Evolutionary conservation across 2,113 vertebrate species (phyloP).

Genomic region (Aegithalos caudatus): DNA sequence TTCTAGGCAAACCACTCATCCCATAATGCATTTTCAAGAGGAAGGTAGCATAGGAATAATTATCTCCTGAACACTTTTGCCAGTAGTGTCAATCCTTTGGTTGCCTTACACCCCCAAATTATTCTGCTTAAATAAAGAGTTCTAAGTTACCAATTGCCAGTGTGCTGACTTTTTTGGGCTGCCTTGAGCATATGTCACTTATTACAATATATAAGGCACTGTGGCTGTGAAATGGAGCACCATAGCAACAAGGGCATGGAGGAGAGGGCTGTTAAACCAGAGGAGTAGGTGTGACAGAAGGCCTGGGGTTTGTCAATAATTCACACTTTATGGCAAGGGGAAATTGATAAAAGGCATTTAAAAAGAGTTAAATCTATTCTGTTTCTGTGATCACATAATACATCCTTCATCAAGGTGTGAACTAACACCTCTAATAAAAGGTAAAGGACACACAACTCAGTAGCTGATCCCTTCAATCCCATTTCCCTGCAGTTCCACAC

Average conservation of each 20-base stretch:
- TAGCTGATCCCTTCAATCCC: not conserved
- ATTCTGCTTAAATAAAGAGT: not conserved
- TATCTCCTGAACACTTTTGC: not conserved
- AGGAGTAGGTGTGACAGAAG: slow-evolving; percentile 15
- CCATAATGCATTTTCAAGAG: not conserved
- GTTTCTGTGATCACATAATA: not conserved
- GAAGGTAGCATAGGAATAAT: not conserved
- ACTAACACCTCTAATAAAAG: slow-evolving; percentile 29
- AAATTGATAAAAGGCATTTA: slow-evolving; percentile 39
- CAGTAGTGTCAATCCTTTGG: not conserved
- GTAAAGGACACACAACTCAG: not conserved
- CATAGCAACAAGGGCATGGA: not conserved
- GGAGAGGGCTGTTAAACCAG: not conserved
- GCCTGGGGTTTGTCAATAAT: slow-evolving; percentile 36
- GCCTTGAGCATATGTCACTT: not conserved
- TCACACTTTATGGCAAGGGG: not conserved
- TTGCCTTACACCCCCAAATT: not conserved
- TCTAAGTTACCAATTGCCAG: not conserved
- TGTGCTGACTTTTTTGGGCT: not conserved
- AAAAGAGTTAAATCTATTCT: slow-evolving; percentile 25
- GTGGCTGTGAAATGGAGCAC: not conserved
- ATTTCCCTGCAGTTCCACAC: not conserved
- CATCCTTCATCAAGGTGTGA: slow-evolving; percentile 7
- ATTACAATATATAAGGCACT: not conserved
- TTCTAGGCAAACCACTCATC: not conserved